Conservation (phyloP, 2,113 vertebrate species). For the Isurus oxyrinchus region DNA sequence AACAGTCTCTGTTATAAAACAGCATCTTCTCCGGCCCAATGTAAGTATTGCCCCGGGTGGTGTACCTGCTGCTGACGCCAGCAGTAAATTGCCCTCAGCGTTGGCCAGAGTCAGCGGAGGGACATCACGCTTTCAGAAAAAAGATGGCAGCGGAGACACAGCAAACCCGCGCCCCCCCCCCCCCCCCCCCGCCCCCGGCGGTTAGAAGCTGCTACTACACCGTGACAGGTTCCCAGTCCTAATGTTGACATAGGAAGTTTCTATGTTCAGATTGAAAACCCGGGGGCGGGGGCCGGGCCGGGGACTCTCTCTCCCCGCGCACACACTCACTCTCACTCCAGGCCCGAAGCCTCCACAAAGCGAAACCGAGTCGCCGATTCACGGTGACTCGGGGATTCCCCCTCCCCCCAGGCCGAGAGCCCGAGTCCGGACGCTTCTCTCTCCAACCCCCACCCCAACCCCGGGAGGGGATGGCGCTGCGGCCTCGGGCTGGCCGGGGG, state of each 20-base stretch:
- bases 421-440: constrained; percentile 45
- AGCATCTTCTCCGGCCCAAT: neutral
- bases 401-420: neutral
- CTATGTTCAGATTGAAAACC: too few species aligned
- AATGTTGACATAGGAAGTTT: too few species aligned
- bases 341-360: neutral
- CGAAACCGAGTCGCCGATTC: neutral
- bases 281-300: neutral
- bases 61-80: neutral
- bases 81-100: neutral
- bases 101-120: neutral
- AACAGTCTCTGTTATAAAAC: neutral
- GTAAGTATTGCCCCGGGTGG: neutral
- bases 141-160: too few species aligned
- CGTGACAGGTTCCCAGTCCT: too few species aligned
- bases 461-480: neutral
- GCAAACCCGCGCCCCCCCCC: too few species aligned
- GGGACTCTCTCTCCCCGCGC: neutral
- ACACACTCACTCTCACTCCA: neutral
- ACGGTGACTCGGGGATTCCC: neutral
- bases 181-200: too few species aligned
- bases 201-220: too few species aligned
- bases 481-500: neutral
- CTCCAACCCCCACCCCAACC: too few species aligned
- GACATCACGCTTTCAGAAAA: too few species aligned